phyloP scores from a whole-genome alignment of 2,888 invertebrate genomes.

The Scaptomyza reducta region DNA sequence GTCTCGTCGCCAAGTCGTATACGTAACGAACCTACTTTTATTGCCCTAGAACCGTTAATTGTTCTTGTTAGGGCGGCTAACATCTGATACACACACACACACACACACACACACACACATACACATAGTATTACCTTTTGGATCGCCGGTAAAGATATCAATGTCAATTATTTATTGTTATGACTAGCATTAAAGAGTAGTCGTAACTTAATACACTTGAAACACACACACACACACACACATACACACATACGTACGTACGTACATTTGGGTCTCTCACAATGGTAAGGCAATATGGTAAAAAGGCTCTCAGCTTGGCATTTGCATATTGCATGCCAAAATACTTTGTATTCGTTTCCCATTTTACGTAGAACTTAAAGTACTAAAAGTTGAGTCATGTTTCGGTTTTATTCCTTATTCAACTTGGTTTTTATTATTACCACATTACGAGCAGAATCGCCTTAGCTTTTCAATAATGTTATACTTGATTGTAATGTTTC shows the following conservation, averaged over 20 bases:
- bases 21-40: constrained; percentile 1
- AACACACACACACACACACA: constrained; percentile 8
- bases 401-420: not conserved
- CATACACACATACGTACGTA: constrained; percentile 7
- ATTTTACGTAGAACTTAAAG: not conserved
- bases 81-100: not conserved
- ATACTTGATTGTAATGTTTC: too few species aligned
- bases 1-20: constrained; percentile 36
- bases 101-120: not conserved
- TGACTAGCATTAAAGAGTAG: constrained; percentile 43
- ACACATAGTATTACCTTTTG: not conserved
- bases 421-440: too few species aligned
- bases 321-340: constrained; percentile 45
- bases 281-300: constrained; percentile 9
- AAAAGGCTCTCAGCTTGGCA: constrained; percentile 11
- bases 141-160: constrained; percentile 30
- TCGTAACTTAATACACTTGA: constrained; percentile 20
- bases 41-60: not conserved
- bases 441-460: not conserved
- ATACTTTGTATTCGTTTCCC: constrained; percentile 7
- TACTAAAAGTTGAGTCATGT: constrained; percentile 11
- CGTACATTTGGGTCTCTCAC: constrained; percentile 16
- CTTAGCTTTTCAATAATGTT: too few species aligned
- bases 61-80: constrained; percentile 8
- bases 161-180: constrained; percentile 62